Evolutionary conservation across 2,797 vertebrate genomes (phyloP), one percentile per base, ranked within the genome.

Genomic region (Margarornis squamiger): DNA sequence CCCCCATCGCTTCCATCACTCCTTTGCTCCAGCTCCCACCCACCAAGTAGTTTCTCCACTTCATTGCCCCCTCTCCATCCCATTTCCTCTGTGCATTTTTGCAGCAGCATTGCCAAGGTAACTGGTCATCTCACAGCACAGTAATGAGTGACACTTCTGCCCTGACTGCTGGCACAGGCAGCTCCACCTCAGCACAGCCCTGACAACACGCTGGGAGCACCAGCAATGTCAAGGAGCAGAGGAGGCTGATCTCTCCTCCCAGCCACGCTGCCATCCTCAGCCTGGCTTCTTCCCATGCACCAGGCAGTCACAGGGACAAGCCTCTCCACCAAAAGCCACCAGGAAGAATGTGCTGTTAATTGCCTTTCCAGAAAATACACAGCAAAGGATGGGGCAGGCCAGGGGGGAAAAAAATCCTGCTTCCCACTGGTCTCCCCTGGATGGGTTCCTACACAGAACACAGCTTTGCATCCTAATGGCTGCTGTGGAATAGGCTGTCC

Each of bases 51-150:
- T 38, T 84, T 65, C 72, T 24, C 29, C 34, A 26, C 61, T 63
- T 7, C 29, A 11, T 1, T 6, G 2, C 52, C 12, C n/a, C 23
- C 27, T 15, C 36, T 66, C 57, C 49, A 52, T 23, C 45, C 58
- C 2, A 1, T 32, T 67, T 78, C 67, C 83, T 48, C 92, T 79
- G 51, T 1, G 7, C 67, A 8, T 76, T 94, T 80, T 91, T 89
- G 71, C 84, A 92, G 84, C 83, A 87, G 68, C 79, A 94, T 76
- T 45, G 27, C 90, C 91, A 96, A 92, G 92, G 95, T 90, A 96
- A 95, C 83, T 46, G 51, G 91, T 81, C 81, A 95, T 48, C 88
- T 78, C 45, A 20, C 30, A 58, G 83, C 41, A 54, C 43, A 29
- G 79, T 58, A 79, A 73, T 75, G 77, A 95, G 81, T 67, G 91